Evolutionary conservation across 2,888 invertebrate genomes (phyloP).

Genomic region (Nephrotoma flavescens): DNA sequence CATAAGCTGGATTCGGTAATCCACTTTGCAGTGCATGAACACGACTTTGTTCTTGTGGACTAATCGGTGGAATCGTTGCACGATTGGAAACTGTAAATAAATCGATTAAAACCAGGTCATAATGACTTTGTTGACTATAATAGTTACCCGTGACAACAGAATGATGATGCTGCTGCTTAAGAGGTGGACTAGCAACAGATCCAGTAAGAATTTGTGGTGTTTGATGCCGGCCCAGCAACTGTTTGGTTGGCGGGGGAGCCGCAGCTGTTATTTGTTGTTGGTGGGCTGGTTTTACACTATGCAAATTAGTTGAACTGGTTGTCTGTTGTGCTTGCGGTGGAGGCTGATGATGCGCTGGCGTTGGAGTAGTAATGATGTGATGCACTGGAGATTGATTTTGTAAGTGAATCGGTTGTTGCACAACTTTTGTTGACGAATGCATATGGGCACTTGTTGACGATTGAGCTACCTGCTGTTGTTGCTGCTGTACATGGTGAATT

Average conservation of each 20-base stretch:
- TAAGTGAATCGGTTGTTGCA: conserved; percentile 21
- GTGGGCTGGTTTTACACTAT: conserved; percentile 10
- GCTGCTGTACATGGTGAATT: conserved; percentile 3
- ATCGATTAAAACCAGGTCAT: neutral
- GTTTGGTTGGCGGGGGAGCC: conserved; percentile 18
- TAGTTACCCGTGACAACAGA: conserved; percentile 32
- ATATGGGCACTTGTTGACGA: conserved; percentile 7
- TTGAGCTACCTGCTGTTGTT: neutral
- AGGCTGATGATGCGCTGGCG: neutral
- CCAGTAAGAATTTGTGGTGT: conserved; percentile 36
- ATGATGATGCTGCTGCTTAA: conserved; percentile 31
- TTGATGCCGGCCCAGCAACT: conserved; percentile 25
- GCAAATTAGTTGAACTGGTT: conserved; percentile 20
- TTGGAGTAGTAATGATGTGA: conserved; percentile 5
- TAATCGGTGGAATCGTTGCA: conserved; percentile 43
- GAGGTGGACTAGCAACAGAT: conserved; percentile 41
- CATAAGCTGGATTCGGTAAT: conserved; percentile 45
- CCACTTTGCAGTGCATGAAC: conserved; percentile 37
- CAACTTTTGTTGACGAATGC: neutral
- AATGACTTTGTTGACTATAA: neutral
- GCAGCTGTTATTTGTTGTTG: conserved; percentile 14
- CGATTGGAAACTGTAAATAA: conserved; percentile 24
- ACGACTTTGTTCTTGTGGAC: conserved; percentile 42
- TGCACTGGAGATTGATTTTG: conserved; percentile 17
- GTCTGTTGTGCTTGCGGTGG: conserved; percentile 23